Evolutionary conservation across 2,113 vertebrate genomes (phyloP).

Genomic region (Phylloscopus trochiloides): DNA sequence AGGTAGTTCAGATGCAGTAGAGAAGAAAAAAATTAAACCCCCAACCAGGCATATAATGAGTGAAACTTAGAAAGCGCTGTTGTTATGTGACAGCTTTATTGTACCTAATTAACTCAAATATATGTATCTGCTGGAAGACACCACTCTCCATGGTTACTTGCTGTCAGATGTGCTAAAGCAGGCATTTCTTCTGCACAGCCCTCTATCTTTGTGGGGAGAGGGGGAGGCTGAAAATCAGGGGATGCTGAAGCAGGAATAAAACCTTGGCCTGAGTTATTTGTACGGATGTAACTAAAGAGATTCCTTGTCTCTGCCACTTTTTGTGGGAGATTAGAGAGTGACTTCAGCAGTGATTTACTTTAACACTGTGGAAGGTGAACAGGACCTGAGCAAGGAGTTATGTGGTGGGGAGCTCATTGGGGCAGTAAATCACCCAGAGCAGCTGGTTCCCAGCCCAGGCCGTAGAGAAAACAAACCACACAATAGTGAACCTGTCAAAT

Average conservation of each 20-base stretch:
- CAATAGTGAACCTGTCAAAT: not conserved
- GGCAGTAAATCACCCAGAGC: not conserved
- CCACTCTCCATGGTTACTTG: not conserved
- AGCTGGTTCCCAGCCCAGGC: not conserved
- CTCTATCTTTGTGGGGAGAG: not conserved
- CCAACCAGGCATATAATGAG: conserved; percentile 21
- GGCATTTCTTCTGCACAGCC: not conserved
- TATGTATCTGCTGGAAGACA: conserved; percentile 14
- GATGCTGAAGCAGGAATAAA: not conserved
- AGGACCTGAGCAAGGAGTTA: conserved; percentile 18
- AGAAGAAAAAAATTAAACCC: conserved; percentile 18
- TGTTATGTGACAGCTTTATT: conserved; percentile 53
- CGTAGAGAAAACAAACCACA: not conserved
- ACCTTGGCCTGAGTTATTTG: not conserved
- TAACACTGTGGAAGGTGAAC: not conserved
- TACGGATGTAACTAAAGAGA: not conserved
- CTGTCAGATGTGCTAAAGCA: conserved; percentile 1
- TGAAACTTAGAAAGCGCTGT: not conserved
- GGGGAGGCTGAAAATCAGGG: not conserved
- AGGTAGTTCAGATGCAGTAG: not conserved
- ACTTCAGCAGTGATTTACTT: conserved; percentile 7
- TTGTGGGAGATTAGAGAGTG: not conserved
- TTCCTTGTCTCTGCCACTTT: not conserved
- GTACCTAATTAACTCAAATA: conserved; percentile 50
- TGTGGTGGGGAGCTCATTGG: not conserved